These are phyloP conservation scores for Mesocentrotus franciscanus DNA, from an alignment of 53 echinoderm and acorn worm species.

Conservation along the genomic window DNA sequence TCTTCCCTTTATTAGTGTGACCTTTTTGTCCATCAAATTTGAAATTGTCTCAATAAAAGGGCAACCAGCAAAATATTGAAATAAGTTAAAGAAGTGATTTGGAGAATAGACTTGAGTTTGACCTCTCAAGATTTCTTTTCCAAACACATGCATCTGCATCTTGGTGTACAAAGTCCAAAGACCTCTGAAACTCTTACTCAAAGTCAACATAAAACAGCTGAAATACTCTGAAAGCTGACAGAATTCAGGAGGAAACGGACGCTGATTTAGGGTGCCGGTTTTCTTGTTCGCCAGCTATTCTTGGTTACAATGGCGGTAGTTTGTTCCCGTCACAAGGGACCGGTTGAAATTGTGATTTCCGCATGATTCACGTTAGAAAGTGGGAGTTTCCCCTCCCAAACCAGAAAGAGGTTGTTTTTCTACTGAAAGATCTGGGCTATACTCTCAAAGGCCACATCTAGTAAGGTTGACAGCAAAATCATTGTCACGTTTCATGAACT, in stretches of 20 bases:
- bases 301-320: slow-evolving; percentile 36
- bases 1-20: not conserved
- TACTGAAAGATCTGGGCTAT: slow-evolving; percentile 48
- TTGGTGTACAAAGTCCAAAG: not conserved
- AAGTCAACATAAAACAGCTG: slow-evolving; percentile 41
- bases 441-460: slow-evolving; percentile 12
- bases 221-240: slow-evolving; percentile 29
- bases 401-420: slow-evolving; percentile 42
- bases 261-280: slow-evolving; percentile 49
- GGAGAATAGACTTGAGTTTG: not conserved
- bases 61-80: not conserved
- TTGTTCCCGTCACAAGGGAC: slow-evolving; percentile 58
- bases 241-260: slow-evolving; percentile 41
- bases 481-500: slow-evolving; percentile 28
- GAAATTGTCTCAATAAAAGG: not conserved
- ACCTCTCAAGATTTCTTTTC: not conserved
- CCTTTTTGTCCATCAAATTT: not conserved
- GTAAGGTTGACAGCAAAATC: slow-evolving; percentile 35
- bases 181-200: not conserved
- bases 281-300: slow-evolving; percentile 51
- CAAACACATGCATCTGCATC: not conserved
- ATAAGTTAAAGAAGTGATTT: not conserved
- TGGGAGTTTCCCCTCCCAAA: slow-evolving; percentile 67
- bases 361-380: slow-evolving; percentile 64
- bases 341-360: slow-evolving; percentile 65